Evolutionary conservation across 2,888 invertebrate genomes (phyloP).

Genomic region (Abrostola tripartita): DNA sequence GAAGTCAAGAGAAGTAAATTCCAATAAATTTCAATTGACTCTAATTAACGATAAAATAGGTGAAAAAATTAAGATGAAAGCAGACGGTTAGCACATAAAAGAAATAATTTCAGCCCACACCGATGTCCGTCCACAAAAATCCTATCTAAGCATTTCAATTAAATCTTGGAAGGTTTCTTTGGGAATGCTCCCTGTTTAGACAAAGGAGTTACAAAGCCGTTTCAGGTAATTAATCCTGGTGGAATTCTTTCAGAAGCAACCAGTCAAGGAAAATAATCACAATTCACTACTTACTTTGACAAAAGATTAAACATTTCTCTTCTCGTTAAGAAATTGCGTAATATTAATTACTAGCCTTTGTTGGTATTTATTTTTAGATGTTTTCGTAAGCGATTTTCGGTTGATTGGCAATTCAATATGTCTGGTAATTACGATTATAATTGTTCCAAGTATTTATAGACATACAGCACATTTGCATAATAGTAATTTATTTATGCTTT

Average conservation of each 20-base stretch:
- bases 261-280: constrained; percentile 72
- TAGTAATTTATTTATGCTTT: too few relatives aligned
- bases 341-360: constrained; percentile 41
- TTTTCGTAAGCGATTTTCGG: constrained; percentile 8
- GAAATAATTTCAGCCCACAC: constrained; percentile 53
- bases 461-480: too few relatives aligned
- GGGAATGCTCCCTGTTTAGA: constrained; percentile 73
- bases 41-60: constrained; percentile 1
- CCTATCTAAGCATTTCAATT: constrained; percentile 76
- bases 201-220: constrained; percentile 76
- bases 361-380: constrained; percentile 26
- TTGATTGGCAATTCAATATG: constrained; percentile 16
- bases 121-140: constrained; percentile 67
- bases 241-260: constrained; percentile 77
- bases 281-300: constrained; percentile 64
- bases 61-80: constrained; percentile 3
- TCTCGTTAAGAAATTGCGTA: constrained; percentile 46
- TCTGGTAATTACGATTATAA: constrained; percentile 1
- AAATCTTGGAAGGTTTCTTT: constrained; percentile 74
- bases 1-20: not conserved
- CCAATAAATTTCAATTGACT: not conserved
- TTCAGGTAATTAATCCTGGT: constrained; percentile 81
- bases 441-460: too few relatives aligned
- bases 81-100: constrained; percentile 33
- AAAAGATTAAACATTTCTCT: constrained; percentile 65